Percentiles rank a stretch among this genome's conserved stretches.
These are phyloP conservation scores for Drosophila rufa DNA, from an alignment of 1,140 invertebrate species.

Conservation along the genomic window DNA sequence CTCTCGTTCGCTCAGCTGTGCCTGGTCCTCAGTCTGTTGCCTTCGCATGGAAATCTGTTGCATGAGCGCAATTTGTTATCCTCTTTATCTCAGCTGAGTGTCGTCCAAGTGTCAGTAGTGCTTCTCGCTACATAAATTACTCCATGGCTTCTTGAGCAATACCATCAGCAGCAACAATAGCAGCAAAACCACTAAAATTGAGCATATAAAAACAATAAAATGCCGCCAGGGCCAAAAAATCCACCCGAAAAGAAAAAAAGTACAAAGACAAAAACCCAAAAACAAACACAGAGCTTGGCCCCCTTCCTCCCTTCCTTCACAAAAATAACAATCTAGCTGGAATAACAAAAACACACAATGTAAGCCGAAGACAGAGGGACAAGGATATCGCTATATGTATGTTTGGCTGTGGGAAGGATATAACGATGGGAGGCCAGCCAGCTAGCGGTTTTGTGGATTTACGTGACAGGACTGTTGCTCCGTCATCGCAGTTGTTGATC, in stretches of 20 bases:
- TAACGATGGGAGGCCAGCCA: slow-evolving; percentile 1
- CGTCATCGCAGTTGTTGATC: slow-evolving; percentile 15
- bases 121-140: slow-evolving; percentile 81
- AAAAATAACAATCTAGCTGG: slow-evolving; percentile 29
- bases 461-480: slow-evolving; percentile 50
- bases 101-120: slow-evolving; percentile 74
- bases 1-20: slow-evolving; percentile 21
- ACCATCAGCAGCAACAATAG: slow-evolving; percentile 43
- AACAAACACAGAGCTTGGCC: slow-evolving; percentile 16
- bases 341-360: slow-evolving; percentile 22
- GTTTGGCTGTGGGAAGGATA: slow-evolving; percentile 1
- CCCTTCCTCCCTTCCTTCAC: background rate
- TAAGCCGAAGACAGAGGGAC: slow-evolving; percentile 21
- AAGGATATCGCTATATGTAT: background rate
- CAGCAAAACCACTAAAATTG: slow-evolving; percentile 49
- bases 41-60: slow-evolving; percentile 79
- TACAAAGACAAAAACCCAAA: slow-evolving; percentile 22
- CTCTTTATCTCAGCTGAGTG: slow-evolving; percentile 81
- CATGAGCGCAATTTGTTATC: slow-evolving; percentile 81
- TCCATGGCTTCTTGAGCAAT: slow-evolving; percentile 61
- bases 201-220: slow-evolving; percentile 60
- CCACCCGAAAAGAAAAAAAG: slow-evolving; percentile 13
- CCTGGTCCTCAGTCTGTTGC: slow-evolving; percentile 17
- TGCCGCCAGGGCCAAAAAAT: slow-evolving; percentile 12
- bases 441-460: slow-evolving; percentile 33